Conservation (phyloP, 2,113 vertebrate genomes). For the Mesocricetus auratus region DNA sequence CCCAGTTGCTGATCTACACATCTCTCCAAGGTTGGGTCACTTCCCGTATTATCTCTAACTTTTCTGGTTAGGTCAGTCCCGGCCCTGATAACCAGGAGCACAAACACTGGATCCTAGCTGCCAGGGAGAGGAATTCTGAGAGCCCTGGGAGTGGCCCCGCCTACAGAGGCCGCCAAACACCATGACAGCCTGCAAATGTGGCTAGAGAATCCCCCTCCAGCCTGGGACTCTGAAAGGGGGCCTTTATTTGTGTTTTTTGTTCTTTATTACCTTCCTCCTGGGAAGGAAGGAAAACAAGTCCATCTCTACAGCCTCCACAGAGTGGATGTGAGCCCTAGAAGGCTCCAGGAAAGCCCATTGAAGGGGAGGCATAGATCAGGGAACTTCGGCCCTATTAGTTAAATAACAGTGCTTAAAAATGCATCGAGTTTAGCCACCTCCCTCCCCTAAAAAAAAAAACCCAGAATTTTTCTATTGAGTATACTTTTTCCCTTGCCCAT, state of each 20-base stretch:
- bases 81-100: not conserved
- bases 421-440: slow-evolving; percentile 87
- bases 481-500: slow-evolving; percentile 85
- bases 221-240: not conserved
- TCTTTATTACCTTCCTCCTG: slow-evolving; percentile 24
- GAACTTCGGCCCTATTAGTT: slow-evolving; percentile 83
- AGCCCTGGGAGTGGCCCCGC: not conserved
- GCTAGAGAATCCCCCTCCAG: not conserved
- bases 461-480: slow-evolving; percentile 89
- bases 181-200: not conserved
- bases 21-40: not conserved
- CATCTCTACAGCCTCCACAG: slow-evolving; percentile 5
- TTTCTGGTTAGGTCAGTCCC: not conserved
- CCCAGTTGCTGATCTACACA: fast-evolving
- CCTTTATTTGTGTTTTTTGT: slow-evolving; percentile 62
- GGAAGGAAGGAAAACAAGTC: slow-evolving; percentile 31
- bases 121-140: not conserved
- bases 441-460: slow-evolving; percentile 81
- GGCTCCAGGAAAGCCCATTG: slow-evolving; percentile 62
- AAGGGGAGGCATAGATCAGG: slow-evolving; percentile 40
- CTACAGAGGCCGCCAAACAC: not conserved
- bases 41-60: not conserved
- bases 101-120: not conserved
- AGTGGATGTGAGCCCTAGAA: slow-evolving; percentile 59
- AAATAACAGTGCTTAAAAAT: slow-evolving; percentile 88